Evolutionary conservation across 2,113 vertebrate genomes (phyloP).

Genomic region (Bubo blakistoni): DNA sequence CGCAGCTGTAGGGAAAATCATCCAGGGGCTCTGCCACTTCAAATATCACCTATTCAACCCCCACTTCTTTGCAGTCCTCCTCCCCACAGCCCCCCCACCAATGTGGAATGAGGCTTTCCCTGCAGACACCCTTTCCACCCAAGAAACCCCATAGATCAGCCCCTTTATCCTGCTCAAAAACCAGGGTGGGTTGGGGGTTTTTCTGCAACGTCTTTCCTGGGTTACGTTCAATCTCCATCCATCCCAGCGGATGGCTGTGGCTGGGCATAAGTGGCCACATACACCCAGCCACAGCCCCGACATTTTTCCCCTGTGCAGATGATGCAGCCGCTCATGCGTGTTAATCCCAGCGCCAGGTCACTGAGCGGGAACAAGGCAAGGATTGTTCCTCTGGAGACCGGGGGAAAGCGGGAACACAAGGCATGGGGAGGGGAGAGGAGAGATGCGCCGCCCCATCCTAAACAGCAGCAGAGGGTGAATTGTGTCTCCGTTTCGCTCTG

Average conservation of each 20-base stretch:
- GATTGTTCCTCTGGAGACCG: not conserved
- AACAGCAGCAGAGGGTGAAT: not conserved
- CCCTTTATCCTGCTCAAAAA: not conserved
- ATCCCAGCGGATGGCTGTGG: not conserved
- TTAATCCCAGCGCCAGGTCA: constrained; percentile 11
- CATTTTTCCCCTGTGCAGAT: not conserved
- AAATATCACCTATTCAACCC: not conserved
- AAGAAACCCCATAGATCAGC: not conserved
- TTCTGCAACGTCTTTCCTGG: accelerated
- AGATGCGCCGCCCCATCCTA: not conserved
- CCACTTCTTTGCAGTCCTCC: not conserved
- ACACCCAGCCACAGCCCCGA: accelerated
- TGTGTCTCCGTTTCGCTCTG: accelerated
- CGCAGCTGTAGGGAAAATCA: not conserved
- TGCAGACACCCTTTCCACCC: not conserved
- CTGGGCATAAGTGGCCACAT: not conserved
- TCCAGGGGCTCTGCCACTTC: not conserved
- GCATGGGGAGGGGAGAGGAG: not conserved
- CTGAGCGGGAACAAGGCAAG: constrained; percentile 41
- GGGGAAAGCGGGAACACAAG: not conserved
- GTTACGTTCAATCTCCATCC: too few relatives aligned
- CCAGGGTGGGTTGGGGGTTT: accelerated
- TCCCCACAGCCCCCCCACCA: not conserved
- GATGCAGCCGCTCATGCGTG: not conserved
- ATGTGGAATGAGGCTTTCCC: accelerated